Base-by-base conservation (phyloP, 37 sponge, comb jelly and placozoan species). In the Crambe crambe region DNA sequence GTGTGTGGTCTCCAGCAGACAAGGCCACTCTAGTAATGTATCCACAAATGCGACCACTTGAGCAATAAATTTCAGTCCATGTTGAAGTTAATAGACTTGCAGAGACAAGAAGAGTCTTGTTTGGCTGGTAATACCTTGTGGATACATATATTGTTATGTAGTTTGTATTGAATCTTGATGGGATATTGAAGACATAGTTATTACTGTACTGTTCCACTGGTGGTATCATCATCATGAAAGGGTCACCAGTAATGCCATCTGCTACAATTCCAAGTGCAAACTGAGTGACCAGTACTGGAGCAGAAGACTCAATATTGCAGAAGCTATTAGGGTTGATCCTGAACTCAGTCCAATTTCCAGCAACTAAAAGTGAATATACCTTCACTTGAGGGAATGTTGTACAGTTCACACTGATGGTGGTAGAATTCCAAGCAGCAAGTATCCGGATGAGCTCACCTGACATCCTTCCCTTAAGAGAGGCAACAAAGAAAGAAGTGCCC, bases 181-280 rank as follows among this genome's bases (percentile, higher is more conserved):
- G n/a, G n/a, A n/a, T n/a, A n/a, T n/a, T n/a, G n/a, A n/a, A n/a
- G n/a, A 70, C 61, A 76, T 86, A 91, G 42, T 58, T 85, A 42
- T 77, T 80, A 64, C 74, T 70, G 43, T 77, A 88, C 58, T 92
- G 93, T 60, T 87, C 85, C 76, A 88, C 44, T 29, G 93, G 80
- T 47, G 89, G 86, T 23, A 92, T 44, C 56, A 81, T 77, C 56
- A 60, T 63, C 82, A 92, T 85, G 44, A 85, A 83, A 31, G 89
- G 89, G 70, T 88, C 93, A n/a, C 79, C 77, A 71, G 58, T 15
- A 36, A 38, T 20, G 36, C 20, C 22, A 43, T 70, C n/a, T n/a
- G n/a, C n/a, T n/a, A n/a, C n/a, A n/a, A n/a, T 17, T 56, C 84
- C 89, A 23, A 64, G 23, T 4, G 68, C 39, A 67, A 68, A 76